A percentile compares a stretch with the other conserved stretches of the same genome.
Conservation (phyloP, 1,140 invertebrate genomes). For the Psilanteris sp. region DNA sequence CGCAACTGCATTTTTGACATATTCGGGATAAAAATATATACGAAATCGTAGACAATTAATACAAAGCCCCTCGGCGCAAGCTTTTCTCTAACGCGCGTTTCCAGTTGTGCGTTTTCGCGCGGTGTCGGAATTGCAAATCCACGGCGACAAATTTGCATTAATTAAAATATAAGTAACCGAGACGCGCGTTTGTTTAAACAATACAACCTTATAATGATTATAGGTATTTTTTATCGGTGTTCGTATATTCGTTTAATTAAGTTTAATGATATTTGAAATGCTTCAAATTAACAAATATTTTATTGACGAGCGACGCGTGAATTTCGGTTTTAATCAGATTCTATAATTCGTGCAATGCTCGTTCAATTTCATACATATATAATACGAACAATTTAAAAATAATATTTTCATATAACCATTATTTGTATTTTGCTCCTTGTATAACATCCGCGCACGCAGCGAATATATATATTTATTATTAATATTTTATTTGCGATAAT, state of each 20-base stretch:
- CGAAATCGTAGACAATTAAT: too few relatives aligned
- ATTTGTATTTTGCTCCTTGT: too few relatives aligned
- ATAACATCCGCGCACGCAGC: too few relatives aligned
- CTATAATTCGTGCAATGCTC: conserved; percentile 25
- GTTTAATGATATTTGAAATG: conserved; percentile 13
- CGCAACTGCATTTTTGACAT: too few relatives aligned
- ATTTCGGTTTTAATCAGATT: conserved; percentile 5
- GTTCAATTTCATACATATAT: conserved; percentile 24
- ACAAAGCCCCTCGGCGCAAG: too few relatives aligned
- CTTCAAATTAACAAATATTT: conserved; percentile 13
- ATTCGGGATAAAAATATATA: too few relatives aligned
- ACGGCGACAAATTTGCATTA: too few relatives aligned
- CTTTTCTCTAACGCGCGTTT: too few relatives aligned
- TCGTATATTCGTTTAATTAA: conserved; percentile 11
- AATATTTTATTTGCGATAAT: too few relatives aligned
- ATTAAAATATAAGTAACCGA: conserved; percentile 6
- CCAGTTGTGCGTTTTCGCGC: neutral
- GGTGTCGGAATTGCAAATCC: neutral
- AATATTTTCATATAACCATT: too few relatives aligned
- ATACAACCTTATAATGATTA: conserved; percentile 5
- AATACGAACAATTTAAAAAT: conserved; percentile 1
- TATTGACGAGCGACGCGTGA: conserved; percentile 3
- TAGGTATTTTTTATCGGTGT: neutral
- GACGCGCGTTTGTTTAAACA: neutral
- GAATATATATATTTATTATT: too few relatives aligned